Evolutionary conservation across 2,113 vertebrate genomes (phyloP).

Genomic region (Tychaedon coryphoeus): DNA sequence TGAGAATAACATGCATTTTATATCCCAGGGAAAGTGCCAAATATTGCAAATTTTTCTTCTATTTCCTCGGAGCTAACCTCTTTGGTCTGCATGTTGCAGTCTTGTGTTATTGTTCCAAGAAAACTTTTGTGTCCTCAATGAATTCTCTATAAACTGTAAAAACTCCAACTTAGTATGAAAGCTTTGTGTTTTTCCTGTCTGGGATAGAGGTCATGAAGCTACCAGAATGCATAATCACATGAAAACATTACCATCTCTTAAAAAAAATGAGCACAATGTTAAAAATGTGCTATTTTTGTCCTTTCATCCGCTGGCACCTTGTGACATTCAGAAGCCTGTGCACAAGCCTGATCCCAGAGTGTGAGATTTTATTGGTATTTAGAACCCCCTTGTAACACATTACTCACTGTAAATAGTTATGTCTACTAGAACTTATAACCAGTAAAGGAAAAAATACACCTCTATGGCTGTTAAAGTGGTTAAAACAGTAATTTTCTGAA

Average conservation of each 20-base stretch:
- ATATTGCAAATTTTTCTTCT: slow-evolving; percentile 49
- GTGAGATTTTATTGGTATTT: slow-evolving; percentile 48
- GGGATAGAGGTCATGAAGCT: background rate
- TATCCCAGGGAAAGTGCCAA: slow-evolving; percentile 66
- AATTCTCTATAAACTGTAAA: slow-evolving; percentile 46
- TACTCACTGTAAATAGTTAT: slow-evolving; percentile 54
- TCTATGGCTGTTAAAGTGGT: slow-evolving; percentile 43
- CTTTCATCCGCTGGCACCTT: slow-evolving; percentile 26
- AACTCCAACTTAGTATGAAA: background rate
- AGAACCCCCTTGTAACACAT: slow-evolving; percentile 8
- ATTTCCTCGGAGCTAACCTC: slow-evolving; percentile 33
- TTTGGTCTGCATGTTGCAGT: slow-evolving; percentile 54
- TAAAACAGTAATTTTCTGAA: slow-evolving; percentile 31
- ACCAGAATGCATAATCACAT: background rate
- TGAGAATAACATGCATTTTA: slow-evolving; percentile 72
- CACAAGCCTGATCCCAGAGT: slow-evolving; percentile 27
- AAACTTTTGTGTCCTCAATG: slow-evolving; percentile 49
- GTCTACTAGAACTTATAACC: slow-evolving; percentile 53
- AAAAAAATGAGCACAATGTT: background rate
- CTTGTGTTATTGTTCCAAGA: slow-evolving; percentile 55
- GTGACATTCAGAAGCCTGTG: background rate
- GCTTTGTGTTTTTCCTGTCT: background rate
- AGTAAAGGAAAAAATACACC: slow-evolving; percentile 53
- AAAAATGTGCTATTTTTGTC: slow-evolving; percentile 50
- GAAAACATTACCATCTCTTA: background rate